Base-by-base conservation (phyloP, 1,140 invertebrate species). In the Drosophila tani region DNA sequence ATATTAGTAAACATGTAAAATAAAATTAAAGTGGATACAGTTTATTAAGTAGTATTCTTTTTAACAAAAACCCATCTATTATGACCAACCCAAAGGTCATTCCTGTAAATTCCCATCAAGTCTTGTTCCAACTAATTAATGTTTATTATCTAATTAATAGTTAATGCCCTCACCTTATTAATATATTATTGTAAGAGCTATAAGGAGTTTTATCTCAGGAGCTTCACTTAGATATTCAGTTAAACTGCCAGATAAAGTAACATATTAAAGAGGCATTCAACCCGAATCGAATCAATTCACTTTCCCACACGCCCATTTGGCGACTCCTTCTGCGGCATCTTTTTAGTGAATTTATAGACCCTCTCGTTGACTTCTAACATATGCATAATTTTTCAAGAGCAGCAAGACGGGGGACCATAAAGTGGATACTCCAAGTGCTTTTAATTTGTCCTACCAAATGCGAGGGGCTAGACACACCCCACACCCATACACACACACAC, bases 371-470 rank as follows among this genome's bases (percentile, higher is more conserved):
- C 84, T 90, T 69, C 74, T 88, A 88, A 69, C 81, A 84, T 88
- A 88, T 88, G 84, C 81, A 88, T 88, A 88, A 90, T 88, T 88
- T 88, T 88, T 88, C 85, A 84, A 81, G 84, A 69, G 77, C 73
- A 67, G 84, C 84, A 67, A 71, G 73, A 77, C 69, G 55, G 87
- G 81, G 56, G 86, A 75, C 80, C 85, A 75, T 88, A 90, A 88
- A 88, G 83, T 88, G 76, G 76, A 88, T 90, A 70, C 85, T 81
- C 70, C 81, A 83, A 88, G 84, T 88, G 84, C 84, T 88, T 88
- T 88, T 88, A 88, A 88, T 88, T 88, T 88, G 84, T 88, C 81
- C 77, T 65, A 78, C 65, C 69, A 81, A 84, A 75, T 81, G 83
- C 63, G 80, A 65, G 46, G 59, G 80, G 69, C 76, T 74, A 65